Evolutionary conservation across 1,140 invertebrate genomes (phyloP).

Genomic region (Bicyclus anynana): DNA sequence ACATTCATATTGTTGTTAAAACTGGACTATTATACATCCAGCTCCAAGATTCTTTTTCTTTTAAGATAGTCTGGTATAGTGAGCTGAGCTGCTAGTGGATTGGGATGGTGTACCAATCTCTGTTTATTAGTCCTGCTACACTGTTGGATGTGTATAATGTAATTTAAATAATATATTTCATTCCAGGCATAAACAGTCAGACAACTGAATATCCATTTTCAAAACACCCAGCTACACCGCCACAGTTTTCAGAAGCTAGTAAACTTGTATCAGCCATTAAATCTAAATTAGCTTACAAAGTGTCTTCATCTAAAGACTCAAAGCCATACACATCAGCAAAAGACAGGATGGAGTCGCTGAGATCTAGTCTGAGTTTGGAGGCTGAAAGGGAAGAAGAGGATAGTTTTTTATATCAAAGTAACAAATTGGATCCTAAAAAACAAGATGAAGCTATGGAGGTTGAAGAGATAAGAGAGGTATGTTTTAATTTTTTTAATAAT

Average conservation of each 20-base stretch:
- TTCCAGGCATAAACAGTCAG: constrained; percentile 47
- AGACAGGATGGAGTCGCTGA: constrained; percentile 44
- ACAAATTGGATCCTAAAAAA: constrained; percentile 14
- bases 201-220: constrained; percentile 56
- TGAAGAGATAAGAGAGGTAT: constrained; percentile 50
- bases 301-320: constrained; percentile 32
- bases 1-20: too few relatives aligned
- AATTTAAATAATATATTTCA: too few relatives aligned
- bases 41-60: too few relatives aligned
- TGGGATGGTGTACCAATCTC: too few relatives aligned
- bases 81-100: too few relatives aligned
- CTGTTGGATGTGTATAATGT: too few relatives aligned
- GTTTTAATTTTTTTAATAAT: constrained; percentile 9
- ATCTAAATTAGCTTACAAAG: constrained; percentile 55
- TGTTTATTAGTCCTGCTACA: too few relatives aligned
- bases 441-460: constrained; percentile 52
- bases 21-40: too few relatives aligned
- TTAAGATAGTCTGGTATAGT: too few relatives aligned
- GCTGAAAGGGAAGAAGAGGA: constrained; percentile 34
- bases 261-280: constrained; percentile 65
- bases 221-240: constrained; percentile 62
- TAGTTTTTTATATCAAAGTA: constrained; percentile 27
- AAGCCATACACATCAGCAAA: constrained; percentile 40
- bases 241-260: constrained; percentile 66
- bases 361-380: constrained; percentile 36